Conservation (phyloP, 2,797 vertebrate genomes). For the Mormyrops boulengeri region DNA sequence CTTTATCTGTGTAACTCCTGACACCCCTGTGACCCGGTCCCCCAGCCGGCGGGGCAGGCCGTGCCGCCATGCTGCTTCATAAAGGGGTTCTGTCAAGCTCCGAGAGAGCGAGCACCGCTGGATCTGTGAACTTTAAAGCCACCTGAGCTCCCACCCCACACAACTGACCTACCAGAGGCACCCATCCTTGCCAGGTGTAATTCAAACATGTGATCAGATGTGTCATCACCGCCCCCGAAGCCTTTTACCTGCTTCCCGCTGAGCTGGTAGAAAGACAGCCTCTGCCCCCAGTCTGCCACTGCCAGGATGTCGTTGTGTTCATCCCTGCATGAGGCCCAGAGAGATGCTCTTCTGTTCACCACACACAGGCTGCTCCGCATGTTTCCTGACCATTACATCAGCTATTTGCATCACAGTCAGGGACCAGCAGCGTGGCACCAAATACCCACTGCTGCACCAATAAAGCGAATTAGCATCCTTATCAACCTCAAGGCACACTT, state of each 20-base stretch:
- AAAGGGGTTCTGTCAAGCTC: background rate
- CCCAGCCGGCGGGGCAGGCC: background rate
- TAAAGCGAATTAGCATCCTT: background rate
- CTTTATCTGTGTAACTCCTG: background rate
- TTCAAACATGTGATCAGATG: background rate
- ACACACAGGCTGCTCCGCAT: background rate
- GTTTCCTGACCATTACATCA: constrained; percentile 7
- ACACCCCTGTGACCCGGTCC: background rate
- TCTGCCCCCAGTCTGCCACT: constrained; percentile 95
- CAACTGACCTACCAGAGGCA: background rate
- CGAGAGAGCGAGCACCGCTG: background rate
- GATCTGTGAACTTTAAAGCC: background rate
- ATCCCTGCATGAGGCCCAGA: constrained; percentile 66
- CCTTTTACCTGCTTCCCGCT: constrained; percentile 89
- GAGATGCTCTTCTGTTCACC: constrained; percentile 9
- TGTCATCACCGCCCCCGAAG: background rate
- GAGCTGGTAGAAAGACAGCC: constrained; percentile 93
- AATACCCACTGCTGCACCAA: background rate
- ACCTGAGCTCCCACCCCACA: background rate
- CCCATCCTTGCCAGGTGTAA: background rate
- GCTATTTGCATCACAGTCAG: background rate
- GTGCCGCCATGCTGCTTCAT: background rate
- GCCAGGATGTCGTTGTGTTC: constrained; percentile 93
- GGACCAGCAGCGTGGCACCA: background rate
- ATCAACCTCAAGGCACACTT: background rate